Evolutionary conservation across 2,888 invertebrate genomes (phyloP).

Genomic region (Tetropium fuscum): DNA sequence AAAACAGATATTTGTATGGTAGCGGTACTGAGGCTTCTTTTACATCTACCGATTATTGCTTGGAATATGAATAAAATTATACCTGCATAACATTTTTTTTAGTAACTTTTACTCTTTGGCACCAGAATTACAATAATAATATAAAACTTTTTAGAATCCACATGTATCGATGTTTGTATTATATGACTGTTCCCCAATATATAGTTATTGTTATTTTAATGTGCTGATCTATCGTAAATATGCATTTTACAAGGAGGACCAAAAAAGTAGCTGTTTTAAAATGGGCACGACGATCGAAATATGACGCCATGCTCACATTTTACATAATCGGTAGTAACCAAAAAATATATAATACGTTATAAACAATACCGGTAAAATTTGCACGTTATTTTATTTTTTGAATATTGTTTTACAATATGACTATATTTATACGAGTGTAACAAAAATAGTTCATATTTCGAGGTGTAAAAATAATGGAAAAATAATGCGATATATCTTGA

Average conservation of each 20-base stretch:
- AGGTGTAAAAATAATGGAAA: no score
- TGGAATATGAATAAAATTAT: constrained; percentile 48
- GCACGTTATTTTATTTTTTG: no score
- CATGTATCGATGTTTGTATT: constrained; percentile 62
- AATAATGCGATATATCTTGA: no score
- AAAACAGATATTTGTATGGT: constrained; percentile 26
- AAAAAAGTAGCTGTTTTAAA: no score
- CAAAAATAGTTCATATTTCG: no score
- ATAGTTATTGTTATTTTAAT: constrained; percentile 51
- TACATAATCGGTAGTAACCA: no score
- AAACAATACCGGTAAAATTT: no score
- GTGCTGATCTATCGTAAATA: constrained; percentile 37
- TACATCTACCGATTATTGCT: constrained; percentile 48
- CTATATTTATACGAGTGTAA: no score
- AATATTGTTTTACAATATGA: no score
- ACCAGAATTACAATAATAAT: constrained; percentile 61
- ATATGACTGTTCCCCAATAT: constrained; percentile 63
- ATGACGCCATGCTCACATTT: no score
- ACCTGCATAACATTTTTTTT: constrained; percentile 55
- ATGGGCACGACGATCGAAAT: no score
- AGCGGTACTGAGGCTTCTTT: constrained; percentile 21
- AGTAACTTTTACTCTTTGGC: constrained; percentile 65
- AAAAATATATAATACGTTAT: no score
- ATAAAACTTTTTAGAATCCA: constrained; percentile 63
- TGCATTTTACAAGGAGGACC: background rate